Base-by-base conservation (phyloP, 2,888 invertebrate species). In the Acleris cristana region DNA sequence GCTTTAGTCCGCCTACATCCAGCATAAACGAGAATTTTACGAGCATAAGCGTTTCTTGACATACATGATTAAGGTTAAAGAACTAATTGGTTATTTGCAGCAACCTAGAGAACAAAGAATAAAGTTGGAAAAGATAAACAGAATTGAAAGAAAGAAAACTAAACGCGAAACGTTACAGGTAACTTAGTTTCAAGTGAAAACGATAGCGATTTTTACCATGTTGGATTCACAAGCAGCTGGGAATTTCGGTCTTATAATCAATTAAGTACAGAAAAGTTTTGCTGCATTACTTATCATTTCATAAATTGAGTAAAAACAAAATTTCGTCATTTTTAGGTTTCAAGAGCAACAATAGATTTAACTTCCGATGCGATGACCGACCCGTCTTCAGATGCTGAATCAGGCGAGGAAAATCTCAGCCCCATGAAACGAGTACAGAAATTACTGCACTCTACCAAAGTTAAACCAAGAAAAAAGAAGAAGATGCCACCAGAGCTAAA, bases 331-430 rank as follows among this genome's bases (percentile, higher is more conserved):
- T 81, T 81, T 34, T 71, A 94, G 94, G 93, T 94, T 70, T 94
- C 93, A 71, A 90, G 93, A 82, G 93, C 94, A 18, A 94, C 93
- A 48, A 90, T 94, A 79, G 94, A 94, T 75, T 78, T 94, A 70
- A 95, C 95, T 54, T 95, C 95, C 10, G 95, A 95, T 81, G 95
- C 95, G 0, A 95, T 95, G 74, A 94, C 95, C 3, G 95, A 95
- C 77, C 90, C 87, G 59, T 94, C 95, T 12, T 94, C 94, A 0
- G 95, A 95, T 73, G 95, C 94, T 64, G 94, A 95, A 75, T 90
- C 93, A 3, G 84, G 80, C 51, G 92, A 90, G 59, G 90, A 89
- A 69, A 88, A 85, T 70, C 81, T 87, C n/a, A 93, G 92, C 73
- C 92, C 93, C 49, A 79, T 92, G 45, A 84, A 90, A 76, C 81